phyloP scores from a whole-genome alignment of 2,797 vertebrate species.

The Muscicapa striata region DNA sequence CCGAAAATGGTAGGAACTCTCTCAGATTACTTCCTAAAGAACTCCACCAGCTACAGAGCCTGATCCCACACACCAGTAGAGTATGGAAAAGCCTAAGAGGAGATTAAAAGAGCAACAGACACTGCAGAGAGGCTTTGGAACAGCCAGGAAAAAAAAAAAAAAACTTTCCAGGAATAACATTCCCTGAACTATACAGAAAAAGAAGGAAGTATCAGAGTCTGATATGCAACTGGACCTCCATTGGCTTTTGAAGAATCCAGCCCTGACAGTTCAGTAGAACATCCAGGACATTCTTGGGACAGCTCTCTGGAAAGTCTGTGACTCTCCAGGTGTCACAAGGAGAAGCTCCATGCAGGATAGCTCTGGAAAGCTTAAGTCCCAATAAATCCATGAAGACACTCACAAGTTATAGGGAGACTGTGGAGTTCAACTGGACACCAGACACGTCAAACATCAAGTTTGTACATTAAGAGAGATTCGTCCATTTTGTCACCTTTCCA shows the following conservation, averaged over 20 bases:
- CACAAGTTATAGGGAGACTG: not conserved
- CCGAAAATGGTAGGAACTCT: not conserved
- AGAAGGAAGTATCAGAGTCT: not conserved
- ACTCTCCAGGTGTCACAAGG: not conserved
- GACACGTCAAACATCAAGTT: not conserved
- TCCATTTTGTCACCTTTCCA: not conserved
- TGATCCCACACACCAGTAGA: not conserved
- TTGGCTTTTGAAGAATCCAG: not conserved
- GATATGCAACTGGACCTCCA: not conserved
- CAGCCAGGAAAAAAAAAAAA: not conserved
- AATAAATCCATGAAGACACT: not conserved
- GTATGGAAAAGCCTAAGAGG: not conserved
- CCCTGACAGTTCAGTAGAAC: not conserved
- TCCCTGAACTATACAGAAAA: not conserved
- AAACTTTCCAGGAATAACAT: not conserved
- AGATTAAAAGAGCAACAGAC: not conserved
- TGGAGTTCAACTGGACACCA: not conserved
- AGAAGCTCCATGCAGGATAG: not conserved
- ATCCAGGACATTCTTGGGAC: not conserved
- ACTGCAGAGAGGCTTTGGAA: not conserved
- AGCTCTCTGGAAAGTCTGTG: not conserved
- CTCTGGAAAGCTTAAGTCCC: not conserved
- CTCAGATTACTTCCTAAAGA: not conserved
- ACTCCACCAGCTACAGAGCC: not conserved
- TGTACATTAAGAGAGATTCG: not conserved